Percentiles rank a stretch among this genome's conserved stretches.
Conservation (phyloP, 2,113 vertebrate species). For the Hiodon alosoides region DNA sequence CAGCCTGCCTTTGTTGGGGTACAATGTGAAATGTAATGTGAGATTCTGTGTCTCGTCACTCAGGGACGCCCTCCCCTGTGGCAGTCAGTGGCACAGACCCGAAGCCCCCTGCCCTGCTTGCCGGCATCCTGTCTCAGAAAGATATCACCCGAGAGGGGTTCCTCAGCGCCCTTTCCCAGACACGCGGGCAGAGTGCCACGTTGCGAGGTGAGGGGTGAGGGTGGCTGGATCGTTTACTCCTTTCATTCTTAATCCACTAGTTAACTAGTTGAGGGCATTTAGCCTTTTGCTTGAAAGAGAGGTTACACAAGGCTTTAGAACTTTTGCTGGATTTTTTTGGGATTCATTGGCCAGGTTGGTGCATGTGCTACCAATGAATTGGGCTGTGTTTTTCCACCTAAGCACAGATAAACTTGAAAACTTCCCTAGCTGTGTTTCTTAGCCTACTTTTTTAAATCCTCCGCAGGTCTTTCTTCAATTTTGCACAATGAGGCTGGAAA, state of each 20-base stretch:
- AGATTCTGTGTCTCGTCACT: constrained; percentile 79
- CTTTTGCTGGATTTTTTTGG: too few relatives aligned
- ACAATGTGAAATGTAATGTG: too few relatives aligned
- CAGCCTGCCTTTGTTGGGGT: too few relatives aligned
- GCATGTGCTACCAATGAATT: too few relatives aligned
- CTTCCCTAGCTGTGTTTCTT: background rate
- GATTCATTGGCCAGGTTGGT: too few relatives aligned
- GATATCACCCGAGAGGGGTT: constrained; percentile 93
- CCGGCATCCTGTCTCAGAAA: constrained; percentile 90
- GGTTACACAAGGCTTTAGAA: too few relatives aligned
- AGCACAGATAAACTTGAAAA: background rate
- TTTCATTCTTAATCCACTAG: too few relatives aligned
- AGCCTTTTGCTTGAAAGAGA: too few relatives aligned
- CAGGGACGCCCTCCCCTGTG: constrained; percentile 77
- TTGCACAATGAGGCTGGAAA: constrained; percentile 80
- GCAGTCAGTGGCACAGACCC: constrained; percentile 61
- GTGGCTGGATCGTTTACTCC: too few relatives aligned
- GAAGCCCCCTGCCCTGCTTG: constrained; percentile 74
- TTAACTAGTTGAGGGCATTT: too few relatives aligned
- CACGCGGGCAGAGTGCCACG: constrained; percentile 68
- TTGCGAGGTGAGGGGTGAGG: constrained; percentile 70
- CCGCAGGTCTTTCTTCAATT: constrained; percentile 83
- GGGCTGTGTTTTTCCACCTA: too few relatives aligned
- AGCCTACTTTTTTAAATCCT: background rate
- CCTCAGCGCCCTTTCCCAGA: constrained; percentile 85